Base-by-base conservation (phyloP, 2,113 vertebrate species). In the Oenanthe oenanthe region DNA sequence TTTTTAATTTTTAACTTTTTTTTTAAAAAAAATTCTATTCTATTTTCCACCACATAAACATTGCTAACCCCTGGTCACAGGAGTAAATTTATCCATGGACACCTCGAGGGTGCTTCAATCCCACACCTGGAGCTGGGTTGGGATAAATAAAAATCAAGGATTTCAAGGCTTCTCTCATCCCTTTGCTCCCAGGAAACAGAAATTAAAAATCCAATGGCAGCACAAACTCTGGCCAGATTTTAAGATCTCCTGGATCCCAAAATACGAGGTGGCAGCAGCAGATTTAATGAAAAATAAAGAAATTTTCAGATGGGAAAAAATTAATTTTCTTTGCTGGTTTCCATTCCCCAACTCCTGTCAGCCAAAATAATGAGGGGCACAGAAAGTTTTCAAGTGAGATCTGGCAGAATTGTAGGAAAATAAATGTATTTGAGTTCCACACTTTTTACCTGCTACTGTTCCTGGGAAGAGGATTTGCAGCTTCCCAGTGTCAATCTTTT, bases 371-470 rank as follows among this genome's bases (percentile, higher is more conserved):
- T 34, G 60, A 78, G 31, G 1, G 12, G 18, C 60, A 54, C 38
- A 54, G 18, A 53, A 65, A 78, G 9, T 43, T 65, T 43, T 18
- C 31, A n/a, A 54, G 14, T 43, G 25, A 54, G 25, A 65, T 34
- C 48, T 34, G 38, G 13, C 48, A 78, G 48, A 17, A 53, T 43
- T 17, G 48, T 54, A 38, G 38, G 60, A 65, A 54, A 43, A 34
- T 13, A 34, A 43, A 65, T 65, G 17, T 12, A 16, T 51, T 77
- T 43, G 48, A 43, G 31, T 63, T 53, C 31, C 60, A n/a, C 47
- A 22, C 36, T 22, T 53, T 28, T 43, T 6, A 28, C 10, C 25
- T 34, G 31, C 6, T 28, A 0, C 22, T 51, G 0, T 43, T 29
- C 48, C 48, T 54, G 48, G 31, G 36, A 29, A 43, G 32, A 43